Evolutionary conservation across 2,797 vertebrate species (phyloP), one percentile per base, ranked within the genome.

Genomic region (Macropus fuliginosus): DNA sequence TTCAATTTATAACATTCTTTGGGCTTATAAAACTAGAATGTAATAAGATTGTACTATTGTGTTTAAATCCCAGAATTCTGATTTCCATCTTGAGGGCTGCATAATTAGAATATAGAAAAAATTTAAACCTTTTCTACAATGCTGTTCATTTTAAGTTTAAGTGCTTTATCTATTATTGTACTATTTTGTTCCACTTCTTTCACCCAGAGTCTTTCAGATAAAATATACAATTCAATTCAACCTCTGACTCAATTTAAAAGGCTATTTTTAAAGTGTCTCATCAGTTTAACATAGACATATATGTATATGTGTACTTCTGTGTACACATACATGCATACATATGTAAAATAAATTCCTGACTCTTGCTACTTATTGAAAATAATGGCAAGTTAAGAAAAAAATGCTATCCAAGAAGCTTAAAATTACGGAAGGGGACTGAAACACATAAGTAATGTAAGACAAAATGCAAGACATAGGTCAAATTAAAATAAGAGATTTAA

Each of bases 1-100:
- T 94, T 74, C 1, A 5, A 16, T 52, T 66, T 91, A 66, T 10
- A 4, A 0, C 55, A 55, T 57, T 29, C 97, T 54, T 66, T 54
- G 95, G 96, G 96, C 93, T 97, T 93, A 95, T 52, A 94, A 97
- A 98, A 96, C 91, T 50, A 54, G 66, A 96, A 94, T 56, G 87
- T 50, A 96, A 97, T 46, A 46, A 66, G 56, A 90, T 56, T 93
- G 27, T 81, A 81, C 2, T 93, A 93, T 94, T 93, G 96, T 95
- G n/a, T 27, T 94, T 87, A 66, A 50, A 0, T 54, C 62, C 62
- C 54, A 94, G 50, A 91, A 31, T 50, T 96, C 34, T 97, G 28
- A 81, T 66, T 96, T 93, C 95, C 55, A 92, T 95, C 87, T 97
- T 54, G 89, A 98, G 91, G 66, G 81, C 94, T 0, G 46, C 34